A percentile compares a stretch with the other conserved stretches of the same genome.
Conservation (phyloP, 2,888 invertebrate species). For the Thysanoteuthis rhombus region DNA sequence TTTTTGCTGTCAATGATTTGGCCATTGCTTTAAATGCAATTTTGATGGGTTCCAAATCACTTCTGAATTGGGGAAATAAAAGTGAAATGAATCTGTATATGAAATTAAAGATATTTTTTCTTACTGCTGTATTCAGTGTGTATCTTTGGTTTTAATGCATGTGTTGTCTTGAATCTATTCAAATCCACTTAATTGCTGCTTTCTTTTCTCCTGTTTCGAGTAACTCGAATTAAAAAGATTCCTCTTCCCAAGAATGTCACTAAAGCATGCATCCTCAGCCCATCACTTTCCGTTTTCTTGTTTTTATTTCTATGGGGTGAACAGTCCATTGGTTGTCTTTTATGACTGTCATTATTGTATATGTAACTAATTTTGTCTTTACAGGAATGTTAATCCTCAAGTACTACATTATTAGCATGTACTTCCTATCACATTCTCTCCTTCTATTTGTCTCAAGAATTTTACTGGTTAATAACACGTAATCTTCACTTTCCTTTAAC, state of each 20-base stretch:
- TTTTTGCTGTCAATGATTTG: not conserved
- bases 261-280: not conserved
- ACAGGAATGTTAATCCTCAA: not conserved
- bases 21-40: not conserved
- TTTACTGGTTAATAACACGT: not conserved
- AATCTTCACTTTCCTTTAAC: too few relatives aligned
- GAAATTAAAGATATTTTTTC: not conserved
- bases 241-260: not conserved
- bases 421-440: not conserved
- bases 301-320: not conserved
- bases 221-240: not conserved
- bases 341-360: not conserved
- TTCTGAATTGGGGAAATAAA: not conserved
- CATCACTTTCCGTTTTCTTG: not conserved
- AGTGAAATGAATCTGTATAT: not conserved
- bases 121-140: not conserved
- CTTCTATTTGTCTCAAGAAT: not conserved
- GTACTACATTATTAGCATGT: not conserved
- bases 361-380: not conserved
- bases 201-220: not conserved
- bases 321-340: not conserved
- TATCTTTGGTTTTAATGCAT: not conserved
- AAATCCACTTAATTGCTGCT: not conserved
- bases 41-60: not conserved
- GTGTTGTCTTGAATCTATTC: not conserved